Evolutionary conservation across 2,113 vertebrate genomes (phyloP).

Genomic region (Pituophis catenifer): DNA sequence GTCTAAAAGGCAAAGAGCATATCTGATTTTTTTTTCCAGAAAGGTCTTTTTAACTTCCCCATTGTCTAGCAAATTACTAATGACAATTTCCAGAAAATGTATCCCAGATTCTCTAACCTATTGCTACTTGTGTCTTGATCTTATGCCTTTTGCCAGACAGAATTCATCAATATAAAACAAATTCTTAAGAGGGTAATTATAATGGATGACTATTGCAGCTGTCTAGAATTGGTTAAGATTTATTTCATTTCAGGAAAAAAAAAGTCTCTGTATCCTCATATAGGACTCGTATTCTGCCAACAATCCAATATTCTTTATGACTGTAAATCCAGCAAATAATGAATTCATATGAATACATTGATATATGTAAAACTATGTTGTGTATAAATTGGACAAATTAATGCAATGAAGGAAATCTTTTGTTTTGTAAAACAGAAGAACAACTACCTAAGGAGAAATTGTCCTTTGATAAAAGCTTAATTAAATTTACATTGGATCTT

Average conservation of each 20-base stretch:
- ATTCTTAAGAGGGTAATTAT: conserved; percentile 22
- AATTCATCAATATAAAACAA: conserved; percentile 17
- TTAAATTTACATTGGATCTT: background rate
- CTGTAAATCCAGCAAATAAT: background rate
- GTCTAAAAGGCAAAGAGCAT: background rate
- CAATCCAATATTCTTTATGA: conserved; percentile 7
- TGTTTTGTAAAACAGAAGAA: background rate
- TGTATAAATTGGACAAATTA: background rate
- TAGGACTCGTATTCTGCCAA: background rate
- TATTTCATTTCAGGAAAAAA: conserved; percentile 18
- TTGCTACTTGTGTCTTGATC: conserved; percentile 19
- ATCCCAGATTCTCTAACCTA: conserved; percentile 7
- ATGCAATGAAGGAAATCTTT: background rate
- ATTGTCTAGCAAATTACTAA: background rate
- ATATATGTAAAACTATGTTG: background rate
- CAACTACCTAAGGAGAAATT: background rate
- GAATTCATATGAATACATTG: background rate
- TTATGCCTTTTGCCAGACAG: background rate
- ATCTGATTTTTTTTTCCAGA: conserved; percentile 43
- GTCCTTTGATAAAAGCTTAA: background rate
- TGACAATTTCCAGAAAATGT: conserved; percentile 22
- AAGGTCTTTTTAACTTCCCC: conserved; percentile 14
- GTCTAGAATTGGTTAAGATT: conserved; percentile 22
- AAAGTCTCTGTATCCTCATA: conserved; percentile 8
- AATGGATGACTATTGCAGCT: conserved; percentile 20